Base-by-base conservation (phyloP, 2,888 invertebrate species). In the Pandemis heparana region DNA sequence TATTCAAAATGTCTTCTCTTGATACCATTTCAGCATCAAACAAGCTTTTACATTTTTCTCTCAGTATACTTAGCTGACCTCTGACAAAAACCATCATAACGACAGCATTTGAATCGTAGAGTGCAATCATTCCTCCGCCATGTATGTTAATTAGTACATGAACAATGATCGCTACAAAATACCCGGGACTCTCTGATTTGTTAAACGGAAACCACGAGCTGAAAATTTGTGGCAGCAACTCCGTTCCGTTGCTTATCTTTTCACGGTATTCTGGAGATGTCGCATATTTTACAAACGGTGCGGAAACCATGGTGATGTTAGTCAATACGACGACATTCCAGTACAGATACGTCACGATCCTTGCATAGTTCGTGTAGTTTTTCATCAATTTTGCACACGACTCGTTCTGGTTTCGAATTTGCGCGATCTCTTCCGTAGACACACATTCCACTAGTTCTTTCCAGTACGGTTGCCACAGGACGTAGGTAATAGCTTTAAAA, bases 181-280 rank as follows among this genome's bases (percentile, higher is more conserved):
- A 91, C 2, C 90, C 92, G 0, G 90, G 87, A 80, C 85, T 82
- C 70, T 82, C 83, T 0, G 78, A 83, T 48, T 85, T 84, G 76
- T 92, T 84, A 75, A 91, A 90, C 0, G 92, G 92, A 72, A 89
- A 89, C 92, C 92, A 92, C 1, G 88, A 87, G 76, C 78, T 82
- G 43, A 91, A 61, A 60, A 92, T 88, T 74, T 87, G 87, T 0
- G 91, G 90, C 39, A 85, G 82, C 0, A 87, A 82, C 51, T 88
- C 87, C 3, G 76, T 75, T 0, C 85, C 88, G n/a, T 79, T 78
- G 10, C 63, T 74, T 41, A 90, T 79, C 12, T 83, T 78, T n/a
- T 84, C 77, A 0, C 86, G 81, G 71, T 88, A 89, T 5, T 72
- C 77, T 12, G 79, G 46, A 0, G 82, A 78, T 1, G 85, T 80